Evolutionary conservation across 64 coral and sea anemone genomes (phyloP).

Genomic region (Hydrozoanthus tunicans): DNA sequence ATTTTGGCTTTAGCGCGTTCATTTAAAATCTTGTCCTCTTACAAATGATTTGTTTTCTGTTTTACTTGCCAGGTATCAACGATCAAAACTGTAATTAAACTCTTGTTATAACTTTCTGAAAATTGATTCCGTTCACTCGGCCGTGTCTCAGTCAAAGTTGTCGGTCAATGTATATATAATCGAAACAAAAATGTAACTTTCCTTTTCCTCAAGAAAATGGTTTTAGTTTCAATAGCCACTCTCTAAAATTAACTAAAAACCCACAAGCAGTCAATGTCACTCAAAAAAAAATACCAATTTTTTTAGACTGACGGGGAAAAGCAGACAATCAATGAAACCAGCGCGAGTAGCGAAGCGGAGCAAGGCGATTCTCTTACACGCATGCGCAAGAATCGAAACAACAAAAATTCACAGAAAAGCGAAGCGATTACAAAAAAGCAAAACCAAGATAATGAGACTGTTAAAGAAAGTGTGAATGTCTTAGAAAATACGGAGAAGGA

Average conservation of each 20-base stretch:
- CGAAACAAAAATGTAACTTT: not conserved
- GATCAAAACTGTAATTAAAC: no score
- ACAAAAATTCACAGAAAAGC: not conserved
- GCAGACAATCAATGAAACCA: not conserved
- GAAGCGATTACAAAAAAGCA: not conserved
- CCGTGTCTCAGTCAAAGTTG: not conserved
- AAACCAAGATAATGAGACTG: not conserved
- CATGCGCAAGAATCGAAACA: not conserved
- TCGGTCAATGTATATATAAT: not conserved
- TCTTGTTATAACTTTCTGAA: no score
- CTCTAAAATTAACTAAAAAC: not conserved
- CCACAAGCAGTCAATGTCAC: not conserved
- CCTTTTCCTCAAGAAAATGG: slow-evolving; percentile 9
- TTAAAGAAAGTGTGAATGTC: not conserved
- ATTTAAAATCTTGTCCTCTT: no score
- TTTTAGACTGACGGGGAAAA: slow-evolving; percentile 48
- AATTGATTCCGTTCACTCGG: no score
- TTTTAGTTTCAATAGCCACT: not conserved
- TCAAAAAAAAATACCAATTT: not conserved
- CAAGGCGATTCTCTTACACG: not conserved
- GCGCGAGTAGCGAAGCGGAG: slow-evolving; percentile 9
- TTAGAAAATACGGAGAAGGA: slow-evolving; percentile 52
- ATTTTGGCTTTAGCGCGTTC: no score
- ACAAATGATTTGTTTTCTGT: no score
- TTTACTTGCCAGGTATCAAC: no score